Base-by-base conservation (phyloP, 2,113 vertebrate genomes). In the Capricornis sumatraensis region DNA sequence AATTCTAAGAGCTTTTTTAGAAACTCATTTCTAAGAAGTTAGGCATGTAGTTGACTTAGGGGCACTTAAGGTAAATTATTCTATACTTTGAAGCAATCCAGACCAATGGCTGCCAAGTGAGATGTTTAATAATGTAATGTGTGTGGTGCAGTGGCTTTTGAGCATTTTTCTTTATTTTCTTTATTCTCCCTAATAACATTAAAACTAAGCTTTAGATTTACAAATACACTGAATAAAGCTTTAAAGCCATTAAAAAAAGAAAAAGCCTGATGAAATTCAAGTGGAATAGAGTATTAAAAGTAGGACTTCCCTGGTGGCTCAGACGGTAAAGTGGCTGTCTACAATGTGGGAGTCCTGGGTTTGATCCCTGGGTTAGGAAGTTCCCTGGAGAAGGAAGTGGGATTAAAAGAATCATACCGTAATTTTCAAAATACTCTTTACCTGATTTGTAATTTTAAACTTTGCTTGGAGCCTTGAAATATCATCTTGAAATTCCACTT, bases 21-120 rank as follows among this genome's bases (percentile, higher is more conserved):
- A 89, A 93, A 81, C 2, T 96, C 0, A 14, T 74, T 97, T 96
- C 47, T 52, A 19, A 53, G 62, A 87, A 57, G 94, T 92, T 17
- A 85, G 47, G 28, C 30, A 79, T 88, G 1, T 53, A 33, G 47
- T 92, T 98, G 40, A 86, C 53, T 67, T 28, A 52, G 13, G 87
- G 97, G 17, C 53, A 83, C 95, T 97, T 91, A 7, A 96, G 25
- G 0, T 57, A 64, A 92, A 57, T 97, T 98, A 74, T 60, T 94
- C 97, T 96, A 87, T 97, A 12, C n/a, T 40, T 88, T 97, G 87
- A 97, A 98, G 25, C 81, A 94, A 57, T 97, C 13, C 16, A 9
- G 76, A 16, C 97, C 94, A 95, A 21, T 97, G 95, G 9, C n/a
- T 64, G 93, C 81, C 79, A 93, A 53, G 89, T 53, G 57, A 98